A percentile compares a stretch with the other conserved stretches of the same genome.
These are phyloP conservation scores for Darevskia mixta DNA, from an alignment of 2,797 vertebrate species.

Conservation along the genomic window DNA sequence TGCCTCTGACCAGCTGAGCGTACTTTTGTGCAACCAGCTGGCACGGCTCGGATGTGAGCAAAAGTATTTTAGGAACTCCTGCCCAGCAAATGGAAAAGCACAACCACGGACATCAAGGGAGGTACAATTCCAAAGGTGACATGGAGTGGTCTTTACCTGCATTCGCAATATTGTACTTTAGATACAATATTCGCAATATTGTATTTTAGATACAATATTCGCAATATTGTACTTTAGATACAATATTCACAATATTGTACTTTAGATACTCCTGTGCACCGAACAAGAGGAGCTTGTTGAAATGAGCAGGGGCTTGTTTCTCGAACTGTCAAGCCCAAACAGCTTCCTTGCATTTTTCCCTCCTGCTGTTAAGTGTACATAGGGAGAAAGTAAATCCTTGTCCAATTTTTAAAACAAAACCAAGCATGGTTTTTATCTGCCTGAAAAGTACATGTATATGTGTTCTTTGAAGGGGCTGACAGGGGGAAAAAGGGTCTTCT, in stretches of 20 bases:
- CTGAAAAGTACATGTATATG: not conserved
- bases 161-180: not conserved
- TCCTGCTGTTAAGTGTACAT: not conserved
- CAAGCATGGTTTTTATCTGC: not conserved
- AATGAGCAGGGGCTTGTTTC: not conserved
- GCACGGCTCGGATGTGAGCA: fast-evolving
- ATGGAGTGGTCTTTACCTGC: fast-evolving
- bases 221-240: not conserved
- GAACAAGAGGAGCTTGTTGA: not conserved
- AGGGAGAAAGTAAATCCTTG: not conserved
- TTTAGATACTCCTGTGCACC: fast-evolving
- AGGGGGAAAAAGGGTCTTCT: not conserved
- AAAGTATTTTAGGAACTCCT: slow-evolving; percentile 27
- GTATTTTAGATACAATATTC: not conserved
- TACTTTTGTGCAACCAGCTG: not conserved
- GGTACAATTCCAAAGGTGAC: not conserved
- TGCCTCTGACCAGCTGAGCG: not conserved
- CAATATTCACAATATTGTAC: not conserved
- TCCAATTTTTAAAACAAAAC: not conserved
- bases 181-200: not conserved
- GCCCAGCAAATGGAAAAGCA: not conserved
- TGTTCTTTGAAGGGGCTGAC: not conserved
- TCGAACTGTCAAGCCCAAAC: not conserved
- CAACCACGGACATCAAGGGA: fast-evolving
- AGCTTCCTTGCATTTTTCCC: not conserved